Evolutionary conservation across 2,888 invertebrate species (phyloP), one percentile per base, ranked within the genome.

Genomic region (Bombylius discolor): DNA sequence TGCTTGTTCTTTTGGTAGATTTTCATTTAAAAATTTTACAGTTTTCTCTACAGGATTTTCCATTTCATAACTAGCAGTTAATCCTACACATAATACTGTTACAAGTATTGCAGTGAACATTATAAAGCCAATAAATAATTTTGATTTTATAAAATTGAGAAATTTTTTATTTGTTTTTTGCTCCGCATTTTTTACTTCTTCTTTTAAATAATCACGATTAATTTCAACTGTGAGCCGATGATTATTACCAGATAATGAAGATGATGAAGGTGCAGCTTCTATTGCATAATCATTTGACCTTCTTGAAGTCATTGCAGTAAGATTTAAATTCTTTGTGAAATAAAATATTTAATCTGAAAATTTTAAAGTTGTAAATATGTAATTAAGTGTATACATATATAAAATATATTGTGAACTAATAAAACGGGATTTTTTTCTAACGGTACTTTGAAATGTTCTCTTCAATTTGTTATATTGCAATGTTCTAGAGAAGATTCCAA

Each of bases 41-140:
- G 62, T 59, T 47, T 67, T 64, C n/a, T 65, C 61, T 13, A 69
- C 66, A 44, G 69, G 65, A 4, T 64, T 65, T 5, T 64, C 57
- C 23, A 67, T 63, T 42, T 65, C 68, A 42, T 71, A 69, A 56
- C 70, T 66, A 31, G 70, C 63, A 51, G 70, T 60, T 39, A 72
- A 70, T 9, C 70, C 68, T 57, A 71, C 66, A 53, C 70, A 68
- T 64, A 71, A 65, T 23, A 67, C 58, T 12, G 68, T 65, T 8
- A 71, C 52, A 11, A 59, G n/a, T 5, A 59, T 36, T 9, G 55
- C 34, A n/a, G 50, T 62, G 0, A 72, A 59, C 8, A 67, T 64
- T 3, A 64, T 57, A 46, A 75, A 33, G 4, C 13, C 49, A 12
- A 71, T 64, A 56, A 72, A 72, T 1, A 70, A 61, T 56, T 68